Conservation (phyloP, 2,113 vertebrate species). For the Alectura lathami region DNA sequence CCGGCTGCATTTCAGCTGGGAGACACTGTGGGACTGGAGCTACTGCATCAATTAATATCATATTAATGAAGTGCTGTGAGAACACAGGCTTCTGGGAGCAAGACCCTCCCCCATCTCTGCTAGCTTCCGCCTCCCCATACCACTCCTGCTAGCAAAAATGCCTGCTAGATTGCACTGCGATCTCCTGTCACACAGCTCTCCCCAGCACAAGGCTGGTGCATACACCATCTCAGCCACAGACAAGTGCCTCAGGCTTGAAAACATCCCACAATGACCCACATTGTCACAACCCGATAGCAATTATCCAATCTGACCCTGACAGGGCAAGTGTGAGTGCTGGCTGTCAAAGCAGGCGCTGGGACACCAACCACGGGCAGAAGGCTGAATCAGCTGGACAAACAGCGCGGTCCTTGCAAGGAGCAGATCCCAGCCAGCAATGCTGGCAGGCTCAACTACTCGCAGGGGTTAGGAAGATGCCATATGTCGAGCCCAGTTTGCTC, state of each 20-base stretch:
- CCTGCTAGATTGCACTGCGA: not conserved
- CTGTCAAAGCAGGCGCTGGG: not conserved
- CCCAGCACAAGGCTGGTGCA: fast-evolving
- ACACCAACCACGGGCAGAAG: not conserved
- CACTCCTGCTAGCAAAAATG: not conserved
- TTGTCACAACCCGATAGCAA: not conserved
- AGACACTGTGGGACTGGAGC: not conserved
- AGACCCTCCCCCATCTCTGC: not conserved
- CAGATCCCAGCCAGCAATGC: fast-evolving
- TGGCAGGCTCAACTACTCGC: not conserved
- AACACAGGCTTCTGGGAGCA: not conserved
- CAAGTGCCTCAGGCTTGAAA: not conserved
- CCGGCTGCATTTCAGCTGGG: not conserved
- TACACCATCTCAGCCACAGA: not conserved
- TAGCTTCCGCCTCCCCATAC: not conserved
- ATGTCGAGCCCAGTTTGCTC: not conserved
- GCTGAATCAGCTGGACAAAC: not conserved
- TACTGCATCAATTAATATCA: not conserved
- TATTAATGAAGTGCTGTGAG: not conserved
- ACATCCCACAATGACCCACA: not conserved
- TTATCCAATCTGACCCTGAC: not conserved
- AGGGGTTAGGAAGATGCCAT: not conserved
- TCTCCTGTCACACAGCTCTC: not conserved
- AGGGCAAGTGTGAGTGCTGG: fast-evolving
- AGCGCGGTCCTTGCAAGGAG: fast-evolving